Conservation (phyloP, 2,113 vertebrate species). For the Alethe diademata region DNA sequence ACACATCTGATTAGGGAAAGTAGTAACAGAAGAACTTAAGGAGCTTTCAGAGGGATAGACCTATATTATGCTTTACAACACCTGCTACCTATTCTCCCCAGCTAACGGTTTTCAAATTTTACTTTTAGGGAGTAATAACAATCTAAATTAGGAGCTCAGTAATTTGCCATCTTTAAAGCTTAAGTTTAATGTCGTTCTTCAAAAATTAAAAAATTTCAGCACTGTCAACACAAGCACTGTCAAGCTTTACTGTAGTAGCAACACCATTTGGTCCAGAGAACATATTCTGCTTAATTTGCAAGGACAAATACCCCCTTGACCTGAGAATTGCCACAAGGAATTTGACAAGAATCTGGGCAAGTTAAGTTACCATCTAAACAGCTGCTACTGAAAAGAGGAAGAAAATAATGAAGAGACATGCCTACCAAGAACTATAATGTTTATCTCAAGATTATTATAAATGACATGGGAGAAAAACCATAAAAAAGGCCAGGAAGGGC, state of each 20-base stretch:
- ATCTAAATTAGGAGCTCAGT: background rate
- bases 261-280: background rate
- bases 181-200: background rate
- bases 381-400: background rate
- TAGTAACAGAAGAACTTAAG: background rate
- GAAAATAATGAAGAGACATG: background rate
- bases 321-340: background rate
- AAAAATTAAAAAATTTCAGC: background rate
- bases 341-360: background rate
- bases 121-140: background rate
- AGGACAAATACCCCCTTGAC: background rate
- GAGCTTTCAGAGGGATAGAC: background rate
- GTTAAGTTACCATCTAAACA: background rate
- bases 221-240: background rate
- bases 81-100: background rate
- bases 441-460: background rate
- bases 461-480: background rate
- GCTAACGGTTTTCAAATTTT: background rate
- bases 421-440: background rate
- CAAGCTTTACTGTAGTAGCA: background rate
- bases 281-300: background rate
- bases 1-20: background rate
- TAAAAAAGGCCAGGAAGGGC: background rate
- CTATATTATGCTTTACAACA: background rate
- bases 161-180: background rate